A percentile compares a stretch with the other conserved stretches of the same genome.
phyloP scores from a whole-genome alignment of 2,113 vertebrate genomes.

The Chroicocephalus ridibundus region DNA sequence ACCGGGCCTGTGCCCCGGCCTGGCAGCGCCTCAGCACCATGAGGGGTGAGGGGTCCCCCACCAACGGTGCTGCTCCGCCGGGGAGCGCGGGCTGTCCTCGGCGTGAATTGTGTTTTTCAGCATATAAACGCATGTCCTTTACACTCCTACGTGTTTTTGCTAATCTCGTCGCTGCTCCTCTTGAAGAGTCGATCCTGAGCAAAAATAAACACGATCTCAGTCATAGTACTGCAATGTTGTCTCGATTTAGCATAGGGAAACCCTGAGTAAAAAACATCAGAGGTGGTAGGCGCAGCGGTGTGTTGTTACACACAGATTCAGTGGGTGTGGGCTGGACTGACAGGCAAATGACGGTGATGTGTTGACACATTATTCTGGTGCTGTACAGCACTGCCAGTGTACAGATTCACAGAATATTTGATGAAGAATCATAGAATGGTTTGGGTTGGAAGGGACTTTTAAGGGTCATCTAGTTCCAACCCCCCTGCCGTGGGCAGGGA shows the following conservation, averaged over 20 bases:
- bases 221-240: not conserved
- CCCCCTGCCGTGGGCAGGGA: no score
- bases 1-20: not conserved
- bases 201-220: not conserved
- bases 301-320: not conserved
- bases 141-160: fast-evolving
- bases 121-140: fast-evolving
- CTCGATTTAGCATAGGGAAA: not conserved
- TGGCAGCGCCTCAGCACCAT: no score
- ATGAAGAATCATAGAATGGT: not conserved
- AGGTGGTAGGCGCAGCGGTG: not conserved
- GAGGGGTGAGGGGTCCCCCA: fast-evolving
- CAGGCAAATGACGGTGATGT: not conserved
- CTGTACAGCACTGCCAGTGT: not conserved
- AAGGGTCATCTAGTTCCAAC: no score
- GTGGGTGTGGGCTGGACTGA: not conserved
- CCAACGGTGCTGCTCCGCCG: fast-evolving
- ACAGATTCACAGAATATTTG: not conserved
- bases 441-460: no score
- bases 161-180: fast-evolving
- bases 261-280: not conserved
- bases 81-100: fast-evolving
- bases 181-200: not conserved
- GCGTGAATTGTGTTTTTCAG: fast-evolving
- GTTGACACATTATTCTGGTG: not conserved